Conservation (phyloP, 2,888 invertebrate species). For the Pristionchus arcanus region DNA sequence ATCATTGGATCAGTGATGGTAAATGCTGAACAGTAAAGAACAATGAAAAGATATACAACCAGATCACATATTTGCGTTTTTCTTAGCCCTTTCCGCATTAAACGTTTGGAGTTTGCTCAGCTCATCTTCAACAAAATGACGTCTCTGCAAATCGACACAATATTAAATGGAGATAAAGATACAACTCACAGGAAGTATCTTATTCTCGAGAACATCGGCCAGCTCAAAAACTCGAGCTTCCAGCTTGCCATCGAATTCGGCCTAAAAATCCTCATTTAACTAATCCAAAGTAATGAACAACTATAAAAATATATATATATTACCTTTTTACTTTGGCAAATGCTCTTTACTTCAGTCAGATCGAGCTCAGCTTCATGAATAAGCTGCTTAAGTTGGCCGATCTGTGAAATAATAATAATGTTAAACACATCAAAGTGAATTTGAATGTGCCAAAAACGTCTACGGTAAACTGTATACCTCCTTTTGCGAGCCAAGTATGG, state of each 20-base stretch:
- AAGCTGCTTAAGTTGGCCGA: neutral
- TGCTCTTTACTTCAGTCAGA: neutral
- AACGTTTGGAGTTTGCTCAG: neutral
- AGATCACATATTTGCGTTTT: neutral
- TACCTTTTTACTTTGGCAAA: neutral
- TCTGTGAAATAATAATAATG: neutral
- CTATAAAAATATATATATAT: neutral
- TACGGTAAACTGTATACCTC: neutral
- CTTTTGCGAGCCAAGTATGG: slow-evolving; percentile 2
- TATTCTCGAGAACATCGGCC: neutral
- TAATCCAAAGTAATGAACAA: neutral
- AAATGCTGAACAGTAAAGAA: neutral
- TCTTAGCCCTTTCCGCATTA: neutral
- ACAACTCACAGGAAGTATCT: neutral
- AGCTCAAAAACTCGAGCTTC: neutral
- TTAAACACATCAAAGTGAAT: too few species aligned
- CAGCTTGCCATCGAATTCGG: neutral
- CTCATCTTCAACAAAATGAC: neutral
- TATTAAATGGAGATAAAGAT: neutral
- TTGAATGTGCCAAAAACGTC: too few species aligned
- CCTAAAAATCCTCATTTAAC: neutral
- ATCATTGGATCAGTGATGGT: neutral
- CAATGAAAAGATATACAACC: neutral
- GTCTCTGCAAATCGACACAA: neutral
- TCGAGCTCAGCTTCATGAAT: slow-evolving; percentile 20